Evolutionary conservation across 1,140 invertebrate genomes (phyloP).

Genomic region (Drosophila subobscura): DNA sequence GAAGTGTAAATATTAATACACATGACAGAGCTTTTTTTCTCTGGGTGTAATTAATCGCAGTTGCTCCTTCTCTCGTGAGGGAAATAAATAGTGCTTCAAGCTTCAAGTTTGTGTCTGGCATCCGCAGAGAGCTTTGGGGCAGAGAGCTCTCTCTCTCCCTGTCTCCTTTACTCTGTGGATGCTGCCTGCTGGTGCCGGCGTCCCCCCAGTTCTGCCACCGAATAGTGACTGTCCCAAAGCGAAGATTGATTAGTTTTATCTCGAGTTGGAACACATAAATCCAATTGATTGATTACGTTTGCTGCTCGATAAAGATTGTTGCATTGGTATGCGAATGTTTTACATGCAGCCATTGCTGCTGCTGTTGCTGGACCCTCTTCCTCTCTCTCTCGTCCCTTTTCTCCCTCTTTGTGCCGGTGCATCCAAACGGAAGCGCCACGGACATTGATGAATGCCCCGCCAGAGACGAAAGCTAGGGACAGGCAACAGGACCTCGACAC

Average conservation of each 20-base stretch:
- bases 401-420: slow-evolving; percentile 16
- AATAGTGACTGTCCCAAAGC: slow-evolving; percentile 56
- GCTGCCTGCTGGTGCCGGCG: slow-evolving; percentile 19
- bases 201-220: slow-evolving; percentile 38
- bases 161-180: not conserved
- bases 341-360: slow-evolving; percentile 57
- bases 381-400: not conserved
- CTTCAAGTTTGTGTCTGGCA: slow-evolving; percentile 16
- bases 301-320: slow-evolving; percentile 77
- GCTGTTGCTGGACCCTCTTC: too few species aligned
- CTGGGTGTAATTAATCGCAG: slow-evolving; percentile 55
- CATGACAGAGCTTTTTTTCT: too few species aligned
- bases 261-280: slow-evolving; percentile 82
- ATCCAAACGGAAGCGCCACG: slow-evolving; percentile 61
- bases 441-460: slow-evolving; percentile 75
- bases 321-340: slow-evolving; percentile 69
- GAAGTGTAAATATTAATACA: too few species aligned
- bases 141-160: not conserved
- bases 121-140: not conserved
- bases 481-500: not conserved
- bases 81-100: slow-evolving; percentile 50
- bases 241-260: slow-evolving; percentile 83
- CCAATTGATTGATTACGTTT: slow-evolving; percentile 83
- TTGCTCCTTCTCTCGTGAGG: slow-evolving; percentile 25
- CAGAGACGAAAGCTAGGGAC: slow-evolving; percentile 41